Base-by-base conservation (phyloP, 2,888 invertebrate species). In the Drosophila histrio region DNA sequence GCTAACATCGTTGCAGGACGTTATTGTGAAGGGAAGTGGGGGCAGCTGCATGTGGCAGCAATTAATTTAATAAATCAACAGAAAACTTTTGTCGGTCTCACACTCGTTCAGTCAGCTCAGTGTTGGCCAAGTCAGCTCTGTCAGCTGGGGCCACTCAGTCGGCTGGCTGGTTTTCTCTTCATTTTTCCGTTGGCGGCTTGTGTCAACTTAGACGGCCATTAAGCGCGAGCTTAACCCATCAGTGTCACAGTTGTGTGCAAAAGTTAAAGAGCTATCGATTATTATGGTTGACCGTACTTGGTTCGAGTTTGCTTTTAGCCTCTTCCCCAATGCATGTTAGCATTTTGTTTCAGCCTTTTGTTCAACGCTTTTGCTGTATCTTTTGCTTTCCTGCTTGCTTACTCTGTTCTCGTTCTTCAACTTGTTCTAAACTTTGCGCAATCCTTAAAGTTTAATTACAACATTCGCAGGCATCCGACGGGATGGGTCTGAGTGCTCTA, bases 1-100 rank as follows among this genome's bases (percentile, higher is more conserved):
- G 81, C 60, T 64, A 69, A 56, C 46, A 49, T 60, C 41, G 44
- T 39, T 32, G 50, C 43, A 7, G 44, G 39, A 28, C 4, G 8
- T 9, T 24, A 13, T n/a, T 13, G 4, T 8, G 22, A 15, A 38
- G 11, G 7, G 19, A 3, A 3, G 26, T n/a, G 7, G 53, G 41
- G 53, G 69, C 60, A 59, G 69, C 57, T 63, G 61, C 72, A 83
- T 72, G 79, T 72, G 85, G 76, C 73, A 78, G 82, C 84, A 88
- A 88, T 87, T 87, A 88, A 87, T 87, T 87, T 87, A 87, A 87
- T 88, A 88, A 87, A 88, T 88, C 87, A 88, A 88, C 87, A 85
- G 62, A 75, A 81, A 87, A 82, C 54, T 88, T 87, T 80, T 77
- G 54, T 67, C 43, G 26, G 26, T 47, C 83, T 59, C 57, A 60